Conservation (phyloP, 2,888 invertebrate genomes). For the Amphimallon solstitiale region DNA sequence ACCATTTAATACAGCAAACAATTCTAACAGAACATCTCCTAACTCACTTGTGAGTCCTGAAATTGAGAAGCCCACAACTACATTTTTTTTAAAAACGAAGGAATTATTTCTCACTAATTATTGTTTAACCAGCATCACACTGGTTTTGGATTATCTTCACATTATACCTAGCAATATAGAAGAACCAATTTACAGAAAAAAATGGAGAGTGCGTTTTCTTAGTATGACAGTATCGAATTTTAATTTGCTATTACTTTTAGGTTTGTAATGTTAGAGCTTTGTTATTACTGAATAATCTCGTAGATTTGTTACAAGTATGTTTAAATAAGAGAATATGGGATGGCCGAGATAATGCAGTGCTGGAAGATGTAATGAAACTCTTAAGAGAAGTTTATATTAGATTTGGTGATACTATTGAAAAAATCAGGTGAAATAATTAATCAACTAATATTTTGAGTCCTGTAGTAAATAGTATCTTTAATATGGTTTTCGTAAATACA, state of each 20-base stretch:
- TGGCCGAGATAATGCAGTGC: conserved; percentile 62
- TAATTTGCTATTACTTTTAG: conserved; percentile 57
- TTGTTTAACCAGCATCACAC: conserved; percentile 61
- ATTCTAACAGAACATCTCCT: conserved; percentile 15
- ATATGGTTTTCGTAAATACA: too few species aligned
- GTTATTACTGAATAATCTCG: conserved; percentile 64
- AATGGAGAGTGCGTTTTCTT: conserved; percentile 38
- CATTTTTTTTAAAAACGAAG: conserved; percentile 57
- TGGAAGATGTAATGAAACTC: conserved; percentile 66
- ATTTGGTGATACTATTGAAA: conserved; percentile 68
- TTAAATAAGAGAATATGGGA: conserved; percentile 69
- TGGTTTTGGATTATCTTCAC: conserved; percentile 56
- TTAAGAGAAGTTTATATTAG: conserved; percentile 68
- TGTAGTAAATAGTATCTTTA: too few species aligned
- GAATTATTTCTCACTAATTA: conserved; percentile 64
- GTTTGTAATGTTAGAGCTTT: conserved; percentile 65
- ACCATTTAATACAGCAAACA: background rate
- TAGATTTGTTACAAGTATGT: conserved; percentile 66
- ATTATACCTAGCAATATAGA: conserved; percentile 51
- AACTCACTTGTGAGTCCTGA: conserved; percentile 37
- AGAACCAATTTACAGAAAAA: conserved; percentile 45
- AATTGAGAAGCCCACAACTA: conserved; percentile 55
- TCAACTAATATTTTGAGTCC: too few species aligned
- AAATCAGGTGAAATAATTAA: conserved; percentile 66
- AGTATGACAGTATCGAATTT: background rate